Conservation (phyloP, 1,140 invertebrate species). For the Trichonephila inaurata region DNA sequence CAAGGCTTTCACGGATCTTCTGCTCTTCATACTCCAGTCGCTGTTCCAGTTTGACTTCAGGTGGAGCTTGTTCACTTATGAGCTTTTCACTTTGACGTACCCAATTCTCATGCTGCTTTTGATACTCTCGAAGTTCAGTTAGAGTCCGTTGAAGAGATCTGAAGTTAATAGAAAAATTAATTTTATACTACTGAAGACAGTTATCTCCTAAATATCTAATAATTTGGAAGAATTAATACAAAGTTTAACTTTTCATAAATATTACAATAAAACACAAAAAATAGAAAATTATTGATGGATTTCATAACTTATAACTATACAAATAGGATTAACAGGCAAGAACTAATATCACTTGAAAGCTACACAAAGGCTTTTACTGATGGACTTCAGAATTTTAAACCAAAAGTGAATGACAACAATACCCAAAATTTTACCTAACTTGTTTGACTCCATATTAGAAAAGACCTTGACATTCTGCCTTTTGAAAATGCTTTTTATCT, state of each 20-base stretch:
- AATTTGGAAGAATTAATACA: neutral
- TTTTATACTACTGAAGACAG: too few species aligned
- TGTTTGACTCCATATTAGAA: too few species aligned
- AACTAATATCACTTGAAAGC: too few species aligned
- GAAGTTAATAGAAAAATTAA: constrained; percentile 40
- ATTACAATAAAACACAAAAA: constrained; percentile 79
- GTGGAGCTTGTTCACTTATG: constrained; percentile 84
- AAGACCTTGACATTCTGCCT: too few species aligned
- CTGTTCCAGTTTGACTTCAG: constrained; percentile 81
- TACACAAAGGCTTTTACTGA: too few species aligned
- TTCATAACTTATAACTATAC: too few species aligned
- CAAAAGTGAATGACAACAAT: too few species aligned
- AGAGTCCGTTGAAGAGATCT: constrained; percentile 86
- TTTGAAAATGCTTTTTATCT: too few species aligned
- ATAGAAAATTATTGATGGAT: too few species aligned
- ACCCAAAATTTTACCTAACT: too few species aligned
- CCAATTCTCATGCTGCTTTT: constrained; percentile 86
- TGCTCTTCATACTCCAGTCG: constrained; percentile 81
- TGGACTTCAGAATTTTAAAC: too few species aligned
- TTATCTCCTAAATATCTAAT: neutral
- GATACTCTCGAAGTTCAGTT: constrained; percentile 85
- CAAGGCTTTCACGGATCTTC: constrained; percentile 80
- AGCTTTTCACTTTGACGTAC: constrained; percentile 85
- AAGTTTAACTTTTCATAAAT: neutral
- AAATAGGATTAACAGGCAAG: too few species aligned